A percentile compares a stretch with the other conserved stretches of the same genome.
Evolutionary conservation across 2,113 vertebrate species (phyloP).

Genomic region (Microtus oregoni): DNA sequence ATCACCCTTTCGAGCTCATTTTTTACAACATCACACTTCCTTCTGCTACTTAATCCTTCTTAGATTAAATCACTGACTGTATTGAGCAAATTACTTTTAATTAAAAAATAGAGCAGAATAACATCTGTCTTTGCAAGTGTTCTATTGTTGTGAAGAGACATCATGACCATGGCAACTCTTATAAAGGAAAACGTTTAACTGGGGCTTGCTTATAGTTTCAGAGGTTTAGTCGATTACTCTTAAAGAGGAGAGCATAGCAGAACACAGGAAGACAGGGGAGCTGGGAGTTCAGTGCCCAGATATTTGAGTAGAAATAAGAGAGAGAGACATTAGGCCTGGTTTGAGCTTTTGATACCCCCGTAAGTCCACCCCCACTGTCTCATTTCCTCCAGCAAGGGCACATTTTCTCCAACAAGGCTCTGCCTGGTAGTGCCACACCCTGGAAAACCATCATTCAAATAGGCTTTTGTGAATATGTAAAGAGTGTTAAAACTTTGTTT

Average conservation of each 20-base stretch:
- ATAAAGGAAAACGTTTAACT: not conserved
- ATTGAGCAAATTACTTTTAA: conserved; percentile 8
- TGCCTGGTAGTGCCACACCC: not conserved
- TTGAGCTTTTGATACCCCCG: not conserved
- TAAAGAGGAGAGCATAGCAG: not conserved
- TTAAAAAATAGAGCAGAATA: not conserved
- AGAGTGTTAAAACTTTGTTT: not conserved
- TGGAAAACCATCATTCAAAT: not conserved
- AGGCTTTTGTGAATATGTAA: not conserved
- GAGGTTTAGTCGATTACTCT: not conserved
- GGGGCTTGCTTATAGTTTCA: not conserved
- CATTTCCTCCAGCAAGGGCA: not conserved
- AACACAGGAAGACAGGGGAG: not conserved
- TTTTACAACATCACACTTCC: not conserved
- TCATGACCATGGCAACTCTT: not conserved
- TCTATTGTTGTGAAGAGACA: not conserved
- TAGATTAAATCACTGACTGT: not conserved
- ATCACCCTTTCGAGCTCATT: conserved; percentile 15
- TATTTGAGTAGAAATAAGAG: not conserved
- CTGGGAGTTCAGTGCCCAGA: not conserved
- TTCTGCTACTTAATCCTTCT: not conserved
- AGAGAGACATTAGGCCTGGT: too few species aligned
- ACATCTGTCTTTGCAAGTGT: not conserved
- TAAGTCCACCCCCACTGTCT: not conserved
- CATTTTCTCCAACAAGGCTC: not conserved